Evolutionary conservation across 2,113 vertebrate genomes (phyloP).

Genomic region (Oreochromis aureus): DNA sequence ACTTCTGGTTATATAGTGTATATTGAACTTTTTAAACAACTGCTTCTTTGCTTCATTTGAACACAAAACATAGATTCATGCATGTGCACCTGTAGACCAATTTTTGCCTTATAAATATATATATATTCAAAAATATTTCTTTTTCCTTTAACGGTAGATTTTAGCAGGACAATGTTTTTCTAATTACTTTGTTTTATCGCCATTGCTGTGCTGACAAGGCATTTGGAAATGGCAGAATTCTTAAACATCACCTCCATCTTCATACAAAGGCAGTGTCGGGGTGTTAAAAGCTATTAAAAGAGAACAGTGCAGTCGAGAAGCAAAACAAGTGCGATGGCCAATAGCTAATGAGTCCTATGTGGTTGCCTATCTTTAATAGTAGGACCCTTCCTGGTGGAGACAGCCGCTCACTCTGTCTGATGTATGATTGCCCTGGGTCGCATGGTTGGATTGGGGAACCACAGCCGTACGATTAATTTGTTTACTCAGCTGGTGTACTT

Average conservation of each 20-base stretch:
- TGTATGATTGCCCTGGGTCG: slow-evolving; percentile 62
- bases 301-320: background rate
- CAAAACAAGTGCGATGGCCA: slow-evolving; percentile 9
- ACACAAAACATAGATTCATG: background rate
- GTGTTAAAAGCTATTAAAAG: background rate
- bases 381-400: slow-evolving; percentile 43
- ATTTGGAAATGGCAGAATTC: background rate
- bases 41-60: background rate
- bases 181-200: background rate
- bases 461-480: slow-evolving; percentile 68
- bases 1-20: background rate
- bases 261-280: background rate
- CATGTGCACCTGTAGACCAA: background rate
- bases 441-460: slow-evolving; percentile 49
- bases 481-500: slow-evolving; percentile 69
- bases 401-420: slow-evolving; percentile 64
- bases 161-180: background rate
- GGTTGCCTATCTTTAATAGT: slow-evolving; percentile 45
- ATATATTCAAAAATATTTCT: background rate
- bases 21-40: background rate
- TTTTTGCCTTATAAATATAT: background rate
- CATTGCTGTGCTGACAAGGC: background rate
- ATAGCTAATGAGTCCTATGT: slow-evolving; percentile 31
- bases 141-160: background rate
- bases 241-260: background rate